Percentiles rank a stretch among this genome's conserved stretches.
Conservation (phyloP, 2,797 vertebrate species). For the Sarcophilus harrisii region DNA sequence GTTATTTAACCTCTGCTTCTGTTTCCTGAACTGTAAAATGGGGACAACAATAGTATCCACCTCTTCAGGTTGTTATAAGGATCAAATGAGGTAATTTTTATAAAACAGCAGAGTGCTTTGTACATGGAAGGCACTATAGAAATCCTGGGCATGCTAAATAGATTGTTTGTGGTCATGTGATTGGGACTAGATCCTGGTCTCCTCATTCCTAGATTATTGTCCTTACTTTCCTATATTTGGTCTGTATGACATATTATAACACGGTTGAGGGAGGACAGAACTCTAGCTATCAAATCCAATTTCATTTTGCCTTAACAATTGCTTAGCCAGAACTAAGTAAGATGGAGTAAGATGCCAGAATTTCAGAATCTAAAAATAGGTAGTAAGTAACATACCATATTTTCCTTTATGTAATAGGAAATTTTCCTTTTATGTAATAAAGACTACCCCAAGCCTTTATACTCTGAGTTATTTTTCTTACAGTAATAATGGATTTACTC, state of each 20-base stretch:
- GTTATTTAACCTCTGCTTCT: background rate
- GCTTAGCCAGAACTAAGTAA: constrained; percentile 36
- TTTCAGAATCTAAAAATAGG: background rate
- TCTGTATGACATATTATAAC: constrained; percentile 54
- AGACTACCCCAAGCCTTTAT: background rate
- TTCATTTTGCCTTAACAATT: constrained; percentile 43
- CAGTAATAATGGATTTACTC: background rate
- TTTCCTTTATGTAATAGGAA: background rate
- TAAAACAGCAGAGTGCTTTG: background rate
- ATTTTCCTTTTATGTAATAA: background rate
- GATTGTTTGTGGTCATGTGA: background rate
- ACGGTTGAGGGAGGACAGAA: constrained; percentile 32
- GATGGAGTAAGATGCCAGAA: background rate
- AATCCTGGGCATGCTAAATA: background rate
- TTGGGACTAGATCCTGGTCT: background rate
- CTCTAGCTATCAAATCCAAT: background rate
- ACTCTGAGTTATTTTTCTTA: background rate
- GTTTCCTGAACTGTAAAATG: background rate
- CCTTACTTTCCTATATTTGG: background rate
- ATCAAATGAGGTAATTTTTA: background rate
- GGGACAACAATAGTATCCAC: background rate
- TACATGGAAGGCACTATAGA: background rate
- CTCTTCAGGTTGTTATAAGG: too few relatives aligned
- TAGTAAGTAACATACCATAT: background rate
- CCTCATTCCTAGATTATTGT: background rate